Evolutionary conservation across 2,888 invertebrate genomes (phyloP).

Genomic region (Hypsopygia costalis): DNA sequence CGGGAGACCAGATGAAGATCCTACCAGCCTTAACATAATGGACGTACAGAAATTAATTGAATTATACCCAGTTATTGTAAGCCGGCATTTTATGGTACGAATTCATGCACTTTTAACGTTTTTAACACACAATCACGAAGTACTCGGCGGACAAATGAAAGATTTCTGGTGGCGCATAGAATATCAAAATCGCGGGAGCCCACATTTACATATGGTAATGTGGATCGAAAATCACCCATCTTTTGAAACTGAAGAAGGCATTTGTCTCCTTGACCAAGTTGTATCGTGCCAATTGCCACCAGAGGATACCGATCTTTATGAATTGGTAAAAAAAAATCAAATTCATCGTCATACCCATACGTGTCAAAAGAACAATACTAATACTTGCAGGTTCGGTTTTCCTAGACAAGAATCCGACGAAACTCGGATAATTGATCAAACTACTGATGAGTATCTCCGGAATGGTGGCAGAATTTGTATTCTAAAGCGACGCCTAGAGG

Average conservation of each 20-base stretch:
- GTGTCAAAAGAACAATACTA: constrained; percentile 12
- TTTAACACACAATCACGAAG: constrained; percentile 10
- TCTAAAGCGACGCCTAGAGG: not conserved
- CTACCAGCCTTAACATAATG: constrained; percentile 3
- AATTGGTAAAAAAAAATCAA: constrained; percentile 11
- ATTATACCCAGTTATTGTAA: constrained; percentile 17
- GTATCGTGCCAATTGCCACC: no score
- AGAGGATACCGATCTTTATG: not conserved
- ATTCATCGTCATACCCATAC: constrained; percentile 14
- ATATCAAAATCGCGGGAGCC: constrained; percentile 21
- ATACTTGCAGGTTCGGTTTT: constrained; percentile 18
- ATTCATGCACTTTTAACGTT: constrained; percentile 13
- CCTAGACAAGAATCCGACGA: constrained; percentile 11
- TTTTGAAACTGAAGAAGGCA: not conserved
- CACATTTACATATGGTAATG: constrained; percentile 20
- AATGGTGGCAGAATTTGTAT: not conserved
- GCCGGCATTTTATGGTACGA: constrained; percentile 16
- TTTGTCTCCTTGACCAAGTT: no score
- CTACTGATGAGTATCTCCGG: not conserved
- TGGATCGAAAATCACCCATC: constrained; percentile 7
- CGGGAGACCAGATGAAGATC: constrained; percentile 4
- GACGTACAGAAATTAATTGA: constrained; percentile 6
- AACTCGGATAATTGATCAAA: constrained; percentile 6
- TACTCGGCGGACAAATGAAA: constrained; percentile 17
- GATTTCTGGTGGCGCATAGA: constrained; percentile 21